Evolutionary conservation across 2,888 invertebrate species (phyloP), one percentile per base, ranked within the genome.

Genomic region (Hoplodrina ambigua): DNA sequence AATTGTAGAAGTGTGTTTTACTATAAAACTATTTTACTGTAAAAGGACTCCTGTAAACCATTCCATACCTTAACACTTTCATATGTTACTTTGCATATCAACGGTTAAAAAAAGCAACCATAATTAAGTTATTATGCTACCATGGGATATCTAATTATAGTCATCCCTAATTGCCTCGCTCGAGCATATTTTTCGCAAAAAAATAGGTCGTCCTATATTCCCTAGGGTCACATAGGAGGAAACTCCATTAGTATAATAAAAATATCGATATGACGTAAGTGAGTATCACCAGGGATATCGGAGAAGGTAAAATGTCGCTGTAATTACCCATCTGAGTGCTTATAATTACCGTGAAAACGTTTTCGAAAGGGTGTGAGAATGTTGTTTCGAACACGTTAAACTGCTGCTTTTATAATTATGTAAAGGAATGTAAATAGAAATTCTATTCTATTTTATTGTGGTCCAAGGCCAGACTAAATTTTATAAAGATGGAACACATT

Each of bases 171-270:
- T 62, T 53, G 49, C 56, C 56, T 57, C 46, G 41, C 44, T 53
- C 56, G 41, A 41, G 33, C 11, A 53, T 44, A 50, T 64, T 63
- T 73, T 53, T 15, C 49, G 53, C 11, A 54, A 74, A 74, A 72
- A 74, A 74, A 74, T 74, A 64, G 75, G 57, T 74, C 57, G 57
- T 44, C 10, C 4, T 63, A 1, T 73, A 19, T 73, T 53, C 75
- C 53, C 80, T 50, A 10, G 80, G 20, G 74, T 7, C 17, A 19
- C n/a, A n/a, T 3, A 50, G 8, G 33, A 64, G 49, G 75, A 80
- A 80, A 74, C 74, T 74, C 74, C 65, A 74, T 79, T 74, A 62
- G 53, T 74, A 54, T 72, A 59, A 59, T 53, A 73, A n/a, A 20
- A 73, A 74, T 53, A 57, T 80, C 57, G 57, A 73, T 54, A 33